These are phyloP conservation scores for Meda fulgida DNA, from an alignment of 2,797 vertebrate species.

Conservation along the genomic window DNA sequence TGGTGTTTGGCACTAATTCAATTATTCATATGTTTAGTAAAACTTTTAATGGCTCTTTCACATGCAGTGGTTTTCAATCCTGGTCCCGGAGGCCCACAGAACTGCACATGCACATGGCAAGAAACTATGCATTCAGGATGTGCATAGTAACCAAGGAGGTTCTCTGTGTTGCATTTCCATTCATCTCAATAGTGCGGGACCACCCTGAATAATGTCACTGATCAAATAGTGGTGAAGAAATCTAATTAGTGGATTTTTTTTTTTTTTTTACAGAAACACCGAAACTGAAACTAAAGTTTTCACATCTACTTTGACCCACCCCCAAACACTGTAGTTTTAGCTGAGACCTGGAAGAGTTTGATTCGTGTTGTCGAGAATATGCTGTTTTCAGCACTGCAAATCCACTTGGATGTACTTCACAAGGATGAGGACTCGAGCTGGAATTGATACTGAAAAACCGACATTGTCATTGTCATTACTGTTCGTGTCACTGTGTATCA, in stretches of 20 bases:
- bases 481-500: too few species aligned
- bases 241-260: neutral
- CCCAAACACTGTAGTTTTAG: too few species aligned
- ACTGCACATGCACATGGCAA: too few species aligned
- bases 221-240: neutral
- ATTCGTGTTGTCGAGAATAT: too few species aligned
- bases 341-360: too few species aligned
- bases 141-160: neutral
- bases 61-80: neutral
- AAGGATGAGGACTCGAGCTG: too few species aligned
- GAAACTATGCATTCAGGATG: neutral
- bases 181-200: neutral
- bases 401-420: too few species aligned
- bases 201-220: neutral
- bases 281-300: neutral
- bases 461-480: too few species aligned
- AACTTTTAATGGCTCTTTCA: neutral
- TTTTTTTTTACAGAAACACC: neutral
- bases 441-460: too few species aligned
- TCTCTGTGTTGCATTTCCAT: neutral
- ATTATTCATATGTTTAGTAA: constrained; percentile 2
- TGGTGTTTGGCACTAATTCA: neutral
- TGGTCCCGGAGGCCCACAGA: neutral
- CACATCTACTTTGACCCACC: too few species aligned
- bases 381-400: too few species aligned